phyloP scores from a whole-genome alignment of 2,797 vertebrate species.

The Rhinoraja longicauda region DNA sequence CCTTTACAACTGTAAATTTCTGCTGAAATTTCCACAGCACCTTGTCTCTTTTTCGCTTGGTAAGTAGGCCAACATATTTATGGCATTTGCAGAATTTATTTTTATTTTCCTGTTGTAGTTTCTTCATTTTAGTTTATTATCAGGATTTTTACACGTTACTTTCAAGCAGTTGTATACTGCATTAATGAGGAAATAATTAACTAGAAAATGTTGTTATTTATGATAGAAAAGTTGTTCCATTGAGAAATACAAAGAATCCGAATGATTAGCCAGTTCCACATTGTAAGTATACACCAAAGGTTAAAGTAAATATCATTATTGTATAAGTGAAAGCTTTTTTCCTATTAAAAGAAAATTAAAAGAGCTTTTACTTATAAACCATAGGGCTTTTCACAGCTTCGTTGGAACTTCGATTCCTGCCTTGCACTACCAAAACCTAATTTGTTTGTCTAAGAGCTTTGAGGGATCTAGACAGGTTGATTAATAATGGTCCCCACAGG shows the following conservation, averaged over 20 bases:
- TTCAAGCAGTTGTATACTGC: constrained; percentile 39
- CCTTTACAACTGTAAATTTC: not conserved
- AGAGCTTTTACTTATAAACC: not conserved
- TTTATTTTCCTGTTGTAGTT: constrained; percentile 83
- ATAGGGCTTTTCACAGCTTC: not conserved
- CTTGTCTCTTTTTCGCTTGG: not conserved
- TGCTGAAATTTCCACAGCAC: not conserved
- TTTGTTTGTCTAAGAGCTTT: not conserved
- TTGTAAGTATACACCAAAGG: not conserved
- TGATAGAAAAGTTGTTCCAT: not conserved
- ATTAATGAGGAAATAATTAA: not conserved
- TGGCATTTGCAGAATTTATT: constrained; percentile 69
- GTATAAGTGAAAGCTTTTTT: not conserved
- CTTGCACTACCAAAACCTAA: not conserved
- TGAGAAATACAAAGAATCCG: not conserved
- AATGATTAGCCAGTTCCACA: not conserved
- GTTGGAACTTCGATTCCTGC: not conserved
- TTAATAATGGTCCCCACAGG: no score
- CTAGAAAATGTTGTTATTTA: not conserved
- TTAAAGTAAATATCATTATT: not conserved
- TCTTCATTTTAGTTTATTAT: constrained; percentile 80
- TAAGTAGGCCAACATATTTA: constrained; percentile 53
- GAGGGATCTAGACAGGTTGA: no score
- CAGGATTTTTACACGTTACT: constrained; percentile 67
- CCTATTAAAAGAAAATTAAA: not conserved